Percentiles rank a stretch among this genome's conserved stretches.
Evolutionary conservation across 2,888 invertebrate genomes (phyloP).

Genomic region (Gryllus longicercus): DNA sequence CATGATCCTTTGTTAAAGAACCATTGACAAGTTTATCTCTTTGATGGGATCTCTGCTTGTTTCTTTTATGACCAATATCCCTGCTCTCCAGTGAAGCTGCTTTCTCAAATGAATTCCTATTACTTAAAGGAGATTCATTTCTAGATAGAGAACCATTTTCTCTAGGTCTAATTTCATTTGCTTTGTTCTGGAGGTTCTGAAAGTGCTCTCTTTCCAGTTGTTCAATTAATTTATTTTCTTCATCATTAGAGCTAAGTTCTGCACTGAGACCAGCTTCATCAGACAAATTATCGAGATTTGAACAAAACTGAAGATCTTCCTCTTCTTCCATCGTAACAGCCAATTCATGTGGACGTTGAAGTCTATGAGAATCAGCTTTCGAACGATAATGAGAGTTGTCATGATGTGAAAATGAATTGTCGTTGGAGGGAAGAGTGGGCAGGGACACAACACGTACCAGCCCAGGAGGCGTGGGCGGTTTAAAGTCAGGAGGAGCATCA

Average conservation of each 20-base stretch:
- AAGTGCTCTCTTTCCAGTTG: slow-evolving; percentile 30
- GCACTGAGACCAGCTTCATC: slow-evolving; percentile 19
- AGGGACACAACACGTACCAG: slow-evolving; percentile 67
- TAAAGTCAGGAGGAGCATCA: slow-evolving; percentile 56
- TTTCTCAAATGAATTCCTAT: slow-evolving; percentile 19
- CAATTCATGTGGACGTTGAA: slow-evolving; percentile 49
- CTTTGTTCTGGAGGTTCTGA: neutral
- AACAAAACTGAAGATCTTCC: slow-evolving; percentile 51
- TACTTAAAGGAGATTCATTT: neutral
- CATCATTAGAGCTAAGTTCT: slow-evolving; percentile 33
- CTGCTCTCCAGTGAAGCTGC: neutral
- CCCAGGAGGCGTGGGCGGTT: slow-evolving; percentile 58
- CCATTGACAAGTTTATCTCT: slow-evolving; percentile 5
- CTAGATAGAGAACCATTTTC: slow-evolving; percentile 19
- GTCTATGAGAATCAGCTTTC: slow-evolving; percentile 33
- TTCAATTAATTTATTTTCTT: slow-evolving; percentile 33
- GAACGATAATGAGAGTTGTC: slow-evolving; percentile 25
- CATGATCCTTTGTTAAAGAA: neutral
- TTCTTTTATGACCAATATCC: neutral
- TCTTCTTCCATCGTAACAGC: slow-evolving; percentile 70
- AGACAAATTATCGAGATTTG: neutral
- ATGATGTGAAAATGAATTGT: neutral
- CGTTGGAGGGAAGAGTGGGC: slow-evolving; percentile 58
- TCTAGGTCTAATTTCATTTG: neutral
- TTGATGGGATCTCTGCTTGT: neutral